Percentiles rank a stretch among this genome's conserved stretches.
Evolutionary conservation across 2,113 vertebrate genomes (phyloP).

Genomic region (Gasterosteus aculeatus): DNA sequence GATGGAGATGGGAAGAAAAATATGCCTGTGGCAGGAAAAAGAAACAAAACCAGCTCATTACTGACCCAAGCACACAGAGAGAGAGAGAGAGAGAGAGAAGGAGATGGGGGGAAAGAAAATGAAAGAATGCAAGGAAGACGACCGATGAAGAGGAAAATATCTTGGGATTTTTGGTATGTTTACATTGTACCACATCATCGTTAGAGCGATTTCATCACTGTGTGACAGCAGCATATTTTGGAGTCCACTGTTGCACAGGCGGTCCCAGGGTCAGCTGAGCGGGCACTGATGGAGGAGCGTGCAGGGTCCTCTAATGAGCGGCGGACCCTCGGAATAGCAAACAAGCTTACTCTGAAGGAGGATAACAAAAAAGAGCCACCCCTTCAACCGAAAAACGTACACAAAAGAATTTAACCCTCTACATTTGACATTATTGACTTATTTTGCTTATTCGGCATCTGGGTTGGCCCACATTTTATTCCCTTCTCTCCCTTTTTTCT

Average conservation of each 20-base stretch:
- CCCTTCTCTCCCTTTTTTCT: constrained; percentile 3
- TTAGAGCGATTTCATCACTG: constrained; percentile 77
- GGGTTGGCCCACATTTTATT: constrained; percentile 5
- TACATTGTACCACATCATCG: constrained; percentile 33
- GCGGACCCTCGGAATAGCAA: constrained; percentile 44
- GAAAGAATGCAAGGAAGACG: not conserved
- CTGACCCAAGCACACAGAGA: constrained; percentile 55
- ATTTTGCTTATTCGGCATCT: not conserved
- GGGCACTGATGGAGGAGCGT: constrained; percentile 32
- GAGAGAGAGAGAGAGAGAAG: not conserved
- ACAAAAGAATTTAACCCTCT: constrained; percentile 10
- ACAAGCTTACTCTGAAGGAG: constrained; percentile 34
- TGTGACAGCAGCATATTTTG: constrained; percentile 70
- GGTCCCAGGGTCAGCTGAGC: constrained; percentile 60
- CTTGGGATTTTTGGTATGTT: constrained; percentile 24
- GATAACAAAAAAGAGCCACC: constrained; percentile 16
- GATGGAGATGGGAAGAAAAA: constrained; percentile 55
- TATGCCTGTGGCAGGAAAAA: constrained; percentile 59
- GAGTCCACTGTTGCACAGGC: constrained; percentile 37
- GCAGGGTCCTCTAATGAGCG: constrained; percentile 72
- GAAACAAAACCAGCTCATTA: constrained; percentile 68
- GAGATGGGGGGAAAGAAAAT: constrained; percentile 39
- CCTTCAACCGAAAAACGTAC: constrained; percentile 7
- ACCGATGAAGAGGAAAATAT: constrained; percentile 25
- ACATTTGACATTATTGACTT: not conserved